Base-by-base conservation (phyloP, 1,140 invertebrate species). In the Hetaerina americana region DNA sequence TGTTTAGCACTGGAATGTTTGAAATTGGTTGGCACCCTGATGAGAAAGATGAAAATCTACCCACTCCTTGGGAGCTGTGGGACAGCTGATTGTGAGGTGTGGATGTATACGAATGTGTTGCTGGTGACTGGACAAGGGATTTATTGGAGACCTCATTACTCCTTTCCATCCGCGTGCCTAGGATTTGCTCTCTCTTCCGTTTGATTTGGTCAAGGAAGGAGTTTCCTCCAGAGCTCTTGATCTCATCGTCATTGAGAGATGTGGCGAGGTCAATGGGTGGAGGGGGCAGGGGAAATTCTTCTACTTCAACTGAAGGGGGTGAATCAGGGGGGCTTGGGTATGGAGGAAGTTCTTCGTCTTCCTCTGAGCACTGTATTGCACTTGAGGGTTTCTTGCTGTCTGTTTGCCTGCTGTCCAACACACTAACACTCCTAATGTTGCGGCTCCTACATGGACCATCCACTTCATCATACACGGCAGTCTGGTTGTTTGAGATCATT, bases 261-360 rank as follows among this genome's bases (percentile, higher is more conserved):
- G 83, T 80, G 57, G 84, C 85, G 75, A 89, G 80, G 72, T 92
- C 89, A 66, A 92, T 82, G 1, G 90, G 89, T 0, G 92, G 88
- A 1, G 92, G 92, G 28, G 92, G 92, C 24, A 92, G 92, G 31
- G 92, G 92, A 76, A 95, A 95, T 75, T 95, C 92, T 81, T 94
- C 31, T 40, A 40, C 31, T 40, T 40, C 40, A 57, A 3, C 2
- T 18, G 40, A n/a, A 57, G 2, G 40, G 10, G 40, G 40, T 3
- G 40, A 92, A 75, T 85, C 85, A 70, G 88, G 84, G 1, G 90
- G 87, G 75, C 88, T 89, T 0, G 92, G 92, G 79, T 93, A 94
- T 0, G 92, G 92, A 5, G 85, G 85, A 3, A 57, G 22, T 2
- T 57, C 40, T 5, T 57, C 40, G 22, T 57, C 40, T 5, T 57